Percentiles rank a stretch among this genome's conserved stretches.
Evolutionary conservation across 2,113 vertebrate species (phyloP).

Genomic region (Phodopus roborovskii): DNA sequence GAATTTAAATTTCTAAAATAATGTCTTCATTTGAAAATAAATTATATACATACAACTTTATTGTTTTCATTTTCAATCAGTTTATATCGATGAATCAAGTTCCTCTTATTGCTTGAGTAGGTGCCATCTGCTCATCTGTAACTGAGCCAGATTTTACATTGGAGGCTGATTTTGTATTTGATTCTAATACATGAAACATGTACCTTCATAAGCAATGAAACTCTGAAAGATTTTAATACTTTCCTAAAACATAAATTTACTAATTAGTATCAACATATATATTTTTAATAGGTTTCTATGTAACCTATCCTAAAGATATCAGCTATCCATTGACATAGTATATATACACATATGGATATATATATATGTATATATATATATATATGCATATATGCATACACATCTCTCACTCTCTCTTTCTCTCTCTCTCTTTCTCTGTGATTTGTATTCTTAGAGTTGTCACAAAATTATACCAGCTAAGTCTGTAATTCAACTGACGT

Average conservation of each 20-base stretch:
- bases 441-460: not conserved
- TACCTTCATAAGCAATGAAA: slow-evolving; percentile 20
- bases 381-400: not conserved
- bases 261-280: slow-evolving; percentile 4
- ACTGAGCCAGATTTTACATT: slow-evolving; percentile 63
- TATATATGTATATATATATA: rapidly evolving
- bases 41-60: slow-evolving; percentile 54
- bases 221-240: slow-evolving; percentile 32
- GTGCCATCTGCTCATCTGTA: slow-evolving; percentile 60
- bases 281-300: not conserved
- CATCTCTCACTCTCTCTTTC: no score
- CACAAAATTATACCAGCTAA: not conserved
- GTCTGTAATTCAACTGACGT: not conserved
- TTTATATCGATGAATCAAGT: slow-evolving; percentile 28
- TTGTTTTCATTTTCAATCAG: slow-evolving; percentile 50
- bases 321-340: not conserved
- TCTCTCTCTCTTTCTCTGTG: no score
- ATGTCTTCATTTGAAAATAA: slow-evolving; percentile 62
- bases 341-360: not conserved
- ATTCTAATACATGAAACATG: slow-evolving; percentile 34
- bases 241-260: not conserved
- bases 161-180: slow-evolving; percentile 35
- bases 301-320: not conserved
- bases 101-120: slow-evolving; percentile 59
- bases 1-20: slow-evolving; percentile 63